Evolutionary conservation across 2,888 invertebrate species (phyloP).

Genomic region (Aradus depressus): DNA sequence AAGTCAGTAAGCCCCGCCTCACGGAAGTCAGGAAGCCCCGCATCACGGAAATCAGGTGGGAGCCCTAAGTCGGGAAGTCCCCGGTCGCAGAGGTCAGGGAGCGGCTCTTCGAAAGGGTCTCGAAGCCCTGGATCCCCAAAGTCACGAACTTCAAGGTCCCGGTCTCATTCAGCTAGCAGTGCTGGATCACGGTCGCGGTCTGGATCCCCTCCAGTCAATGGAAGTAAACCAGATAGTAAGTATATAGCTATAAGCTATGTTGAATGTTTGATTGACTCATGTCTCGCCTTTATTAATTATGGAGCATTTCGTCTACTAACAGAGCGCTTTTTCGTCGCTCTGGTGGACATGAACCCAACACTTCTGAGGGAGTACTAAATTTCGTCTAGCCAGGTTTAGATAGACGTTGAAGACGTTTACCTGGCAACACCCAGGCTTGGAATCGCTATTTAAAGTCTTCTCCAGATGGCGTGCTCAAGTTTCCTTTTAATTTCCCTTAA

Average conservation of each 20-base stretch:
- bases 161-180: constrained; percentile 39
- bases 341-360: too few relatives aligned
- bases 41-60: constrained; percentile 34
- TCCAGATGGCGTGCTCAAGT: too few relatives aligned
- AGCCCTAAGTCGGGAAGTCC: constrained; percentile 28
- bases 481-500: too few relatives aligned
- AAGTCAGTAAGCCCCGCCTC: constrained; percentile 25
- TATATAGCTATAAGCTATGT: background rate
- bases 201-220: constrained; percentile 17
- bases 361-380: too few relatives aligned
- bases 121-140: constrained; percentile 20
- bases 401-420: too few relatives aligned
- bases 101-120: constrained; percentile 22
- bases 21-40: constrained; percentile 27
- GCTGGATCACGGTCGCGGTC: constrained; percentile 38
- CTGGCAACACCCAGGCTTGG: too few relatives aligned
- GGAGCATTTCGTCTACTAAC: too few relatives aligned
- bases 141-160: constrained; percentile 33
- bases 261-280: background rate
- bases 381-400: too few relatives aligned
- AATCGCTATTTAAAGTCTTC: too few relatives aligned
- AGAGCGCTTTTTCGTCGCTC: too few relatives aligned
- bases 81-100: constrained; percentile 23
- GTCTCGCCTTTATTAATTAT: background rate
- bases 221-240: constrained; percentile 8